These are phyloP conservation scores for Actinostola sp. DNA, from an alignment of 92 coral and sea anemone species.

Conservation along the genomic window DNA sequence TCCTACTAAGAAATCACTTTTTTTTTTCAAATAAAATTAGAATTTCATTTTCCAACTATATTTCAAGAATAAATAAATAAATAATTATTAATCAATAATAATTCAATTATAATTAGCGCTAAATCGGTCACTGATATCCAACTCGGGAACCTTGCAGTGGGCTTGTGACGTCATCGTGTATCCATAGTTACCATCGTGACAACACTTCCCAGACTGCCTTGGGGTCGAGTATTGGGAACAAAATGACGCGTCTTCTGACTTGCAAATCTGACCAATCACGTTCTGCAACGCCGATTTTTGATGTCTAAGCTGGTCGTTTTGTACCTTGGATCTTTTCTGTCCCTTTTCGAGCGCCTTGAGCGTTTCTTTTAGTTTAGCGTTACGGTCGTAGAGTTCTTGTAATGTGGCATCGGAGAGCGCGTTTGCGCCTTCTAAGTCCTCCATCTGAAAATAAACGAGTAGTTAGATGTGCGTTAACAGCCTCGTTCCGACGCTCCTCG, in stretches of 20 bases:
- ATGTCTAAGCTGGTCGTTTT: slow-evolving; percentile 83
- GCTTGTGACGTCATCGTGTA: slow-evolving; percentile 42
- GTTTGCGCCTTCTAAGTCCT: slow-evolving; percentile 48
- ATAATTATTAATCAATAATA: not conserved
- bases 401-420: slow-evolving; percentile 71
- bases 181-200: slow-evolving; percentile 7
- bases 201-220: slow-evolving; percentile 17
- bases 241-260: slow-evolving; percentile 40
- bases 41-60: too few species aligned
- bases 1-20: not conserved
- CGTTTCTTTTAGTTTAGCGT: slow-evolving; percentile 67
- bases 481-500: too few species aligned
- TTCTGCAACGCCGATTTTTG: slow-evolving; percentile 81
- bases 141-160: slow-evolving; percentile 7
- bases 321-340: slow-evolving; percentile 73
- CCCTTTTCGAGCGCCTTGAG: slow-evolving; percentile 81
- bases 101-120: not conserved
- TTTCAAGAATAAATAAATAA: not conserved
- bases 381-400: slow-evolving; percentile 69
- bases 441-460: slow-evolving; percentile 48
- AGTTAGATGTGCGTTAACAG: not conserved
- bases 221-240: slow-evolving; percentile 49
- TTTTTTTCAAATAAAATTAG: too few species aligned
- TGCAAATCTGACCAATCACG: slow-evolving; percentile 76
- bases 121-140: slow-evolving; percentile 12